Evolutionary conservation across 2,113 vertebrate species (phyloP), one percentile per base, ranked within the genome.

Genomic region (Dascyllus trimaculatus): DNA sequence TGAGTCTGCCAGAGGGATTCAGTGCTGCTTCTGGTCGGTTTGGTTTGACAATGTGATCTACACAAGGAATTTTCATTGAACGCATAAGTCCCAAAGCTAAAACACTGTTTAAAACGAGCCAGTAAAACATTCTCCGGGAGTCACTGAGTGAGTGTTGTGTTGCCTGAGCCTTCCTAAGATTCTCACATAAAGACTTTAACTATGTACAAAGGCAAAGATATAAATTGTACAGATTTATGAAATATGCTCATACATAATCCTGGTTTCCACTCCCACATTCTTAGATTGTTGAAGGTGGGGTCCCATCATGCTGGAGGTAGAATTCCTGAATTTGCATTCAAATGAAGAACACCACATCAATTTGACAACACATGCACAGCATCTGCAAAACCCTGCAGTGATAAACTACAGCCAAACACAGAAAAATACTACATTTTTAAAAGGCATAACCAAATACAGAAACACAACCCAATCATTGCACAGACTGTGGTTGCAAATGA

Each of bases 1-100:
- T 71, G 19, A 21, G 57, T 71, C 62, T 67, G 65, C 71, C 43
- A 43, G 24, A 15, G 70, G 68, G 75, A 56, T 59, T 65, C 60
- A 73, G 2, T 43, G 45, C 14, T 51, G 75, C 72, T 26, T 85
- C 54, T 54, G 57, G 81, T 76, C 56, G 29, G 10, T 77, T 73
- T 71, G 58, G 9, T 81, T 46, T 80, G 32, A 63, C 75, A 63
- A 11, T 45, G 19, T 68, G 22, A 66, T 67, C 71, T 46, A 71
- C 43, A 56, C 24, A 7, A 57, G 57, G 19, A n/a, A 7, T 13
- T 64, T 46, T 24, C 26, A 63, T 29, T 21, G 5, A 76, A 35
- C 11, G 2, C 45, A 24, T 52, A 21, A 45, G n/a, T 29, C 73
- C 25, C 24, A 52, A 38, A 45, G 68, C 52, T 52, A 58, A 69